A percentile compares a stretch with the other conserved stretches of the same genome.
Evolutionary conservation across 2,113 vertebrate genomes (phyloP).

Genomic region (Equus quagga): DNA sequence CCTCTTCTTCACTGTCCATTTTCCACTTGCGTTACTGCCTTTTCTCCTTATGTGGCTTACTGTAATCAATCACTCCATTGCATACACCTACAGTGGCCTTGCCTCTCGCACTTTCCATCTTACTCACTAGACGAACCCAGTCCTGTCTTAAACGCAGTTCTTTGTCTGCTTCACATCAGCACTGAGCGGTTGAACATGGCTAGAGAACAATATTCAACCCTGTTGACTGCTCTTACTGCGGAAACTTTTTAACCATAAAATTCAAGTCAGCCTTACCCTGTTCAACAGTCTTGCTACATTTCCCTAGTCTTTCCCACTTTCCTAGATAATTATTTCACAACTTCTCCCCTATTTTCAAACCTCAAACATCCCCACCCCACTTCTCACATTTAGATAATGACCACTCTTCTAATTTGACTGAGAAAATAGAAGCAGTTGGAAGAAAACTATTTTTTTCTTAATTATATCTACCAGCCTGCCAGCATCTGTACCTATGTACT

Average conservation of each 20-base stretch:
- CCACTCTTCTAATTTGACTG: not conserved
- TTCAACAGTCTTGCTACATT: not conserved
- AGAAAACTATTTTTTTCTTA: not conserved
- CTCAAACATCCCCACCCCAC: not conserved
- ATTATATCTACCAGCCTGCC: not conserved
- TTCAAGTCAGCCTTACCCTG: not conserved
- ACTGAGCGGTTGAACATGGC: not conserved
- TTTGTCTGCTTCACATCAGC: not conserved
- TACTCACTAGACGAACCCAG: constrained; percentile 5
- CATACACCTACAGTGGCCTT: not conserved
- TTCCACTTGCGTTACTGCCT: not conserved
- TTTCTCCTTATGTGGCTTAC: not conserved
- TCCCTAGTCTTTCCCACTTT: not conserved
- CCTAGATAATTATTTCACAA: not conserved
- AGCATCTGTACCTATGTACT: not conserved
- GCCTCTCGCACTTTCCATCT: not conserved
- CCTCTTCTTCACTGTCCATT: not conserved
- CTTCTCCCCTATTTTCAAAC: not conserved
- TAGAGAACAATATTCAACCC: not conserved
- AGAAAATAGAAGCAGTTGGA: not conserved
- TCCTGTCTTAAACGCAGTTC: not conserved
- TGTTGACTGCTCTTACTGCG: not conserved
- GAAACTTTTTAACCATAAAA: not conserved
- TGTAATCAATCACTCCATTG: not conserved
- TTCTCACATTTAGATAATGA: not conserved